Percentiles rank a stretch among this genome's conserved stretches.
Evolutionary conservation across 1,140 invertebrate species (phyloP).

Genomic region (Cecropterus lyciades): DNA sequence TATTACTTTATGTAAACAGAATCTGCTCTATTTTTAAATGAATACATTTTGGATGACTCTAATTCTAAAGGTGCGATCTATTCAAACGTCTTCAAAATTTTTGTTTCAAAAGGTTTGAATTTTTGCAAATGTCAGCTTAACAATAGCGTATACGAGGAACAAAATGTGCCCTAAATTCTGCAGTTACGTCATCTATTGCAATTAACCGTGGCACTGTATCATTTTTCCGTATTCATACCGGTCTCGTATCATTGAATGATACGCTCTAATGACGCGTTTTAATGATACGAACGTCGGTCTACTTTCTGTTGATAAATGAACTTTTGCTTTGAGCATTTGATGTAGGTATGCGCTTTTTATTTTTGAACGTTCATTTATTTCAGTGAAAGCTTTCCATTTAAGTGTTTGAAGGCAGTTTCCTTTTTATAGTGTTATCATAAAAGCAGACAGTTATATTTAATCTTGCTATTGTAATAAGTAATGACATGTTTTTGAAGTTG

Average conservation of each 20-base stretch:
- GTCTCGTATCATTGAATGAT: slow-evolving; percentile 16
- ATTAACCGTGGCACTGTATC: not conserved
- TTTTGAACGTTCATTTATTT: slow-evolving; percentile 9
- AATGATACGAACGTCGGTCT: not conserved
- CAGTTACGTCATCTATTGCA: not conserved
- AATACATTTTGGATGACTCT: too few species aligned
- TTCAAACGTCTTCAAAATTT: too few species aligned
- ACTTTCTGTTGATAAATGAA: slow-evolving; percentile 2
- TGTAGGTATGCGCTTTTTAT: not conserved
- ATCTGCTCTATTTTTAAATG: too few species aligned
- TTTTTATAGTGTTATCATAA: too few species aligned
- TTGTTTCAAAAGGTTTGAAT: too few species aligned
- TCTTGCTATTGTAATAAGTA: too few species aligned
- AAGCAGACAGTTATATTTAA: too few species aligned
- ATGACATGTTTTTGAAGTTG: too few species aligned
- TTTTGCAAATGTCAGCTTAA: too few species aligned
- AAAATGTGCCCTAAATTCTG: slow-evolving; percentile 2
- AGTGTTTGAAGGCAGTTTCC: not conserved
- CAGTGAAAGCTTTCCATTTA: not conserved
- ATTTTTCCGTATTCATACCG: slow-evolving; percentile 1
- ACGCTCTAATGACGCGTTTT: slow-evolving; percentile 21
- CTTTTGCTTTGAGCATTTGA: not conserved
- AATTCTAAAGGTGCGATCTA: too few species aligned
- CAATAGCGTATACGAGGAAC: too few species aligned
- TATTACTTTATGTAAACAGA: too few species aligned